Conservation (phyloP, 2,888 invertebrate genomes). For the Acronicta aceris region DNA sequence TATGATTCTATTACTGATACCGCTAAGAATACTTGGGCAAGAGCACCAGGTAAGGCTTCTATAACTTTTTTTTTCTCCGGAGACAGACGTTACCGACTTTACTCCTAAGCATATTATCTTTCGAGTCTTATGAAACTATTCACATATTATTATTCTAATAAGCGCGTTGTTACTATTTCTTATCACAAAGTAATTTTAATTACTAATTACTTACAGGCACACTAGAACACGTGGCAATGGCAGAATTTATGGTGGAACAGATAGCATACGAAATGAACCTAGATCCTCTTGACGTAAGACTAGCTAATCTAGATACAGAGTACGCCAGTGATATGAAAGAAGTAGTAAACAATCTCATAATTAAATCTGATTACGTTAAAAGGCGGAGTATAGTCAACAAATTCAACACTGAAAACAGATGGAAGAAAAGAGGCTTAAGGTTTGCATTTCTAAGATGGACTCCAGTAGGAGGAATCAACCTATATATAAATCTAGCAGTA, state of each 20-base stretch:
- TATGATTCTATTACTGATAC: constrained; percentile 65
- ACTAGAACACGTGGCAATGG: constrained; percentile 45
- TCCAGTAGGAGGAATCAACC: constrained; percentile 86
- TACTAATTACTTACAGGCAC: constrained; percentile 29
- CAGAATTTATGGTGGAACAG: constrained; percentile 90
- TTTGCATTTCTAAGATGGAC: constrained; percentile 83
- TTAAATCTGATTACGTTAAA: constrained; percentile 71
- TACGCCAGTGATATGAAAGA: constrained; percentile 58
- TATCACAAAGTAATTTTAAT: too few species aligned
- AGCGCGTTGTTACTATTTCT: too few species aligned
- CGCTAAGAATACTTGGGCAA: constrained; percentile 68
- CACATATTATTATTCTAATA: too few species aligned
- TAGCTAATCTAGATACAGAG: constrained; percentile 70
- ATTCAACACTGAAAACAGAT: constrained; percentile 90
- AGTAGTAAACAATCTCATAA: constrained; percentile 18
- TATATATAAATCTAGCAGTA: constrained; percentile 87
- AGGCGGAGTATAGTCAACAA: constrained; percentile 76
- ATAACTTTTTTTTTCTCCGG: background rate
- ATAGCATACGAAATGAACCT: constrained; percentile 83
- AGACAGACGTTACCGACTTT: too few species aligned
- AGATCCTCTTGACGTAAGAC: constrained; percentile 86
- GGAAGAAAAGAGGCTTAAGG: constrained; percentile 91
- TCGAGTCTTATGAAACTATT: too few species aligned
- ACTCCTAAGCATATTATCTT: too few species aligned
- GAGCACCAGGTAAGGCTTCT: constrained; percentile 63